A percentile compares a stretch with the other conserved stretches of the same genome.
phyloP scores from a whole-genome alignment of 1,140 invertebrate genomes.

The Thrips palmi region DNA sequence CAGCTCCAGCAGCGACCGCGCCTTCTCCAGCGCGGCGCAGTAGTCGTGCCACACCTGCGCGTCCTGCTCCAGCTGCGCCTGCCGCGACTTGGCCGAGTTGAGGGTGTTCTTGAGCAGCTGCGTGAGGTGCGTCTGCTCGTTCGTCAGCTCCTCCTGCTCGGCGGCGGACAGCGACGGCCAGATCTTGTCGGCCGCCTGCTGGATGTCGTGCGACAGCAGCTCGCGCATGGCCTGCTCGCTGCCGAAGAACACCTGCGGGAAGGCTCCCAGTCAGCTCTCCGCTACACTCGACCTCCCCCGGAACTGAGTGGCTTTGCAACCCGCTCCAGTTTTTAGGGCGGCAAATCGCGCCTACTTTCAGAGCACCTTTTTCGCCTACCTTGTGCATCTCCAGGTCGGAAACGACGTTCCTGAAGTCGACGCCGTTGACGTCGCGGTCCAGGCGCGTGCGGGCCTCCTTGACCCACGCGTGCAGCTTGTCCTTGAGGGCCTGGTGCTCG shows the following conservation, averaged over 20 bases:
- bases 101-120: conserved; percentile 62
- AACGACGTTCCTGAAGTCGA: conserved; percentile 71
- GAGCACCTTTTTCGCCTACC: conserved; percentile 21
- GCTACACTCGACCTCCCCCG: background rate
- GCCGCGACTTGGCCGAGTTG: conserved; percentile 50
- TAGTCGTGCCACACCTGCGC: conserved; percentile 52
- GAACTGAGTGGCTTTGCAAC: background rate
- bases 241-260: conserved; percentile 47
- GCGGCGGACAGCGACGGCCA: conserved; percentile 60
- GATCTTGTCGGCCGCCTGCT: conserved; percentile 67
- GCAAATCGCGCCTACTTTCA: too few relatives aligned
- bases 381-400: conserved; percentile 72
- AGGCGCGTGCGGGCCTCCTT: conserved; percentile 62
- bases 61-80: conserved; percentile 13
- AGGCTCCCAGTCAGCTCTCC: conserved; percentile 1
- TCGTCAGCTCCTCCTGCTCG: conserved; percentile 63
- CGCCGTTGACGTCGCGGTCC: conserved; percentile 57
- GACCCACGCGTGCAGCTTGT: conserved; percentile 71
- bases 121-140: conserved; percentile 57
- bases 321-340: background rate
- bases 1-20: conserved; percentile 48
- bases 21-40: conserved; percentile 50
- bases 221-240: conserved; percentile 57
- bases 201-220: conserved; percentile 59
- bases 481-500: conserved; percentile 47